A percentile compares a stretch with the other conserved stretches of the same genome.
Conservation (phyloP, 2,888 invertebrate genomes). For the Branchipolynoe longqiensis region DNA sequence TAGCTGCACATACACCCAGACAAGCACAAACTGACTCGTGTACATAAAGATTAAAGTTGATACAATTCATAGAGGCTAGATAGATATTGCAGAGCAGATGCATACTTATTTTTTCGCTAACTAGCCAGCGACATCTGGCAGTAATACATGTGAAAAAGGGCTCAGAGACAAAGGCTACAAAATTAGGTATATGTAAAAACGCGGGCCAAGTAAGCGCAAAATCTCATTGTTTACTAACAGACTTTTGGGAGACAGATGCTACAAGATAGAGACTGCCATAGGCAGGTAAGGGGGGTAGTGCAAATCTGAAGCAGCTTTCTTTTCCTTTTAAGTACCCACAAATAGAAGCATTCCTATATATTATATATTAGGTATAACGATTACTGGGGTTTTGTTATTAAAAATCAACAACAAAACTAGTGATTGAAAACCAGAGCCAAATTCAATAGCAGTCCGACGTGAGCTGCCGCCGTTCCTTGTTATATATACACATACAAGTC, state of each 20-base stretch:
- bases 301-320: neutral
- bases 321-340: too few relatives aligned
- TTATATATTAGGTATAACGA: too few relatives aligned
- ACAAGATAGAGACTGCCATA: neutral
- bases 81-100: neutral
- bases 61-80: neutral
- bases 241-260: neutral
- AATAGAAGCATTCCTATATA: too few relatives aligned
- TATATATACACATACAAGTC: too few relatives aligned
- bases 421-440: too few relatives aligned
- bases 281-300: neutral
- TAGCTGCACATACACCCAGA: slow-evolving; percentile 38
- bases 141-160: slow-evolving; percentile 13
- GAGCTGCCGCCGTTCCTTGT: too few relatives aligned
- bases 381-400: too few relatives aligned
- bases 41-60: slow-evolving; percentile 14
- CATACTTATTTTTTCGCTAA: slow-evolving; percentile 21
- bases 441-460: too few relatives aligned
- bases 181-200: slow-evolving; percentile 46
- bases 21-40: slow-evolving; percentile 27
- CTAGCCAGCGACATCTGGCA: slow-evolving; percentile 32
- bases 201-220: neutral
- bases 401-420: too few relatives aligned
- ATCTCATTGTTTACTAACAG: slow-evolving; percentile 31
- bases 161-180: slow-evolving; percentile 12